phyloP scores from a whole-genome alignment of 2,113 vertebrate species.

The Aythya baeri region DNA sequence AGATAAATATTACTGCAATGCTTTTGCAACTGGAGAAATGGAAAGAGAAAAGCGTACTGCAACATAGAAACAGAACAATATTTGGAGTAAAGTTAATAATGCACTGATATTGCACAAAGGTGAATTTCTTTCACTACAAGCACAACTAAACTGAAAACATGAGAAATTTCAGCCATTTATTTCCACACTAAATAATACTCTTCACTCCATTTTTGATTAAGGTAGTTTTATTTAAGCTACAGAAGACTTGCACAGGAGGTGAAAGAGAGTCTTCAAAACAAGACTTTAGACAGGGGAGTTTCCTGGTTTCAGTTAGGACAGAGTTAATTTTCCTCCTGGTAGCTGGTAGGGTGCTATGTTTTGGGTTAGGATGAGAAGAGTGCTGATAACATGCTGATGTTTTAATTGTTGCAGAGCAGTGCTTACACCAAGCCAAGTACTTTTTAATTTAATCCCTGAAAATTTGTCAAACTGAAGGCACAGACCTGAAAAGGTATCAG shows the following conservation, averaged over 20 bases:
- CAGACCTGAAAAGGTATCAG: neutral
- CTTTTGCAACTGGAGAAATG: neutral
- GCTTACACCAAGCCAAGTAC: too few species aligned
- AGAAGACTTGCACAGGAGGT: neutral
- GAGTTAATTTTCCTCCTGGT: too few species aligned
- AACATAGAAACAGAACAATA: neutral
- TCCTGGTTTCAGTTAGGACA: too few species aligned
- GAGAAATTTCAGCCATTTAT: neutral
- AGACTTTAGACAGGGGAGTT: neutral
- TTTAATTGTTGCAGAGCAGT: too few species aligned
- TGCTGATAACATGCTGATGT: too few species aligned
- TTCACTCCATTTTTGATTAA: neutral
- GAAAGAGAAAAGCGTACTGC: neutral
- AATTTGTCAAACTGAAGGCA: neutral
- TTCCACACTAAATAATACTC: neutral
- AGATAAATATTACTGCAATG: neutral
- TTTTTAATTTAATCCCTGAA: neutral
- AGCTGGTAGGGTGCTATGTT: too few species aligned
- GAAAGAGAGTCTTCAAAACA: too few species aligned
- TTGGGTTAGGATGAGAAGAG: too few species aligned
- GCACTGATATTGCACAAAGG: neutral
- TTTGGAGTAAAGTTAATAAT: neutral
- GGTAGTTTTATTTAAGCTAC: neutral
- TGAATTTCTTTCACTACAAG: neutral
- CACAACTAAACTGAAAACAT: neutral